phyloP scores from a whole-genome alignment of 2,888 invertebrate species.

The Phengaris arion region DNA sequence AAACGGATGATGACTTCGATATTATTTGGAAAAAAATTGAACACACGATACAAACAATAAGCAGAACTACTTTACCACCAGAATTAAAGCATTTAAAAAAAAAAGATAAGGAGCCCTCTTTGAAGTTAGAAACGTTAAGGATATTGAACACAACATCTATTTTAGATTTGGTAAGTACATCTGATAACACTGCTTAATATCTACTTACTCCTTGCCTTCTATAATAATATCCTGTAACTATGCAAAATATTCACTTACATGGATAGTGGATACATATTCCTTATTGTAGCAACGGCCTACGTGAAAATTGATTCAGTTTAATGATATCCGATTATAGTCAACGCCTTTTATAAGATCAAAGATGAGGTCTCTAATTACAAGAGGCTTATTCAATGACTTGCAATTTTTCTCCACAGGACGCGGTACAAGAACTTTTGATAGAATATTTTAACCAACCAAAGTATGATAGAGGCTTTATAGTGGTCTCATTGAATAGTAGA shows the following conservation, averaged over 20 bases:
- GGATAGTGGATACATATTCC: no score
- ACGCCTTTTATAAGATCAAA: not conserved
- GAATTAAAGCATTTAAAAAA: conserved; percentile 64
- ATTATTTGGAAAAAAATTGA: conserved; percentile 57
- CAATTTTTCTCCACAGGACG: conserved; percentile 50
- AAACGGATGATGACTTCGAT: conserved; percentile 58
- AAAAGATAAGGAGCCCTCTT: conserved; percentile 9
- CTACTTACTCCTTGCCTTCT: no score
- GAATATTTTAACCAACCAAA: conserved; percentile 55
- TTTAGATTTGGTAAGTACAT: not conserved
- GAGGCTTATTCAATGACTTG: no score
- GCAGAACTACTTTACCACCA: conserved; percentile 58
- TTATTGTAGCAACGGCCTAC: no score
- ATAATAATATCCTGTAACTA: no score
- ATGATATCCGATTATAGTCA: not conserved
- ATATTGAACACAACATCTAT: not conserved
- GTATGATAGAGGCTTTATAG: conserved; percentile 61
- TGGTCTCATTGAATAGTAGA: conserved; percentile 62
- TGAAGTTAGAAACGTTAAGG: not conserved
- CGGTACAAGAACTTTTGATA: conserved; percentile 57
- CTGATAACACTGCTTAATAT: no score
- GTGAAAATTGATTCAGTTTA: no score
- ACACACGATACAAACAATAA: conserved; percentile 53
- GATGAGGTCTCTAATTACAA: not conserved
- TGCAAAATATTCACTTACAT: no score